These are phyloP conservation scores for Acanthosepion esculentum DNA, from an alignment of 2,888 invertebrate species.

Conservation along the genomic window DNA sequence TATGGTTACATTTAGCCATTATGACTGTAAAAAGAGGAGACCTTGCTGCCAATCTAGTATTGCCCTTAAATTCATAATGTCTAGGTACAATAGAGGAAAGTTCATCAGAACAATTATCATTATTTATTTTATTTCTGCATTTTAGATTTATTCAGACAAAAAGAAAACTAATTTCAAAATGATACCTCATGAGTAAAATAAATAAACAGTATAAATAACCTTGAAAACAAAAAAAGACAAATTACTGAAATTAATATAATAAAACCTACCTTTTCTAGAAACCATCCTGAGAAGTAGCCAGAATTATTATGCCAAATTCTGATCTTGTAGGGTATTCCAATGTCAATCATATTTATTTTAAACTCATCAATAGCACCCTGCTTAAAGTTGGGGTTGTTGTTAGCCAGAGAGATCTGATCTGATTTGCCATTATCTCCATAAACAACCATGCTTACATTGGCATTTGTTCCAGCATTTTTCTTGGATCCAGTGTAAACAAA, in stretches of 20 bases:
- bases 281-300: constrained; percentile 74
- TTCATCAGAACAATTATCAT: no score
- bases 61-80: no score
- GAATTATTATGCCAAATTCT: constrained; percentile 74
- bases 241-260: not conserved
- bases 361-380: constrained; percentile 72
- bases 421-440: constrained; percentile 75
- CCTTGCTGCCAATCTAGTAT: no score
- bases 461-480: constrained; percentile 73
- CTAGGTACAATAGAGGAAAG: no score
- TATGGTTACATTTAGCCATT: no score
- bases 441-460: constrained; percentile 72
- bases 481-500: constrained; percentile 72
- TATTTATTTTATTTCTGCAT: no score
- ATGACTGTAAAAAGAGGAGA: no score
- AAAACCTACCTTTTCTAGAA: constrained; percentile 70
- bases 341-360: constrained; percentile 69
- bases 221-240: no score
- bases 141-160: no score
- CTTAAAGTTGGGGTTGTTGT: constrained; percentile 74
- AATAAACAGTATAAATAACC: no score
- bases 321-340: constrained; percentile 74
- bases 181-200: no score
- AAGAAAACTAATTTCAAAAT: no score
- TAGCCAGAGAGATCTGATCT: constrained; percentile 71